Base-by-base conservation (phyloP, 1,140 invertebrate species). In the Meloidogyne chitwoodi region DNA sequence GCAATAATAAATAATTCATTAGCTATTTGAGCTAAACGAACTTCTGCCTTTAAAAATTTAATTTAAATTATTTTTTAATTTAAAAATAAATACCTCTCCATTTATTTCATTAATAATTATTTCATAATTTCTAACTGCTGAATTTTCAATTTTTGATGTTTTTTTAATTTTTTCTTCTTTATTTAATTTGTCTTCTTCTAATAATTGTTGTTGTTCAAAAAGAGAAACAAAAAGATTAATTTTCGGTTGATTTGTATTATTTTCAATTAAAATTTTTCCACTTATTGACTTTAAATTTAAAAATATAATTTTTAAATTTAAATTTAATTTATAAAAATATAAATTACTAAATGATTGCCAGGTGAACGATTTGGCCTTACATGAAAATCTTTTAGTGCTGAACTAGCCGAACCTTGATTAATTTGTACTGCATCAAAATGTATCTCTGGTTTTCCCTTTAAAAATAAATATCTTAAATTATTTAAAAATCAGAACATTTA, bases 1-100 rank as follows among this genome's bases (percentile, higher is more conserved):
- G 70, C 61, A n/a, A 73, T 73, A 34, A 73, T 64, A 31, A 73
- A 73, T 64, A 73, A 34, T 31, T 73, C 70, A 4, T 56, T 56
- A 12, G 70, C 70, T 63, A 73, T 73, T 22, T 41, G 56, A 24
- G 56, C 70, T 64, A 73, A 62, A 34, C 70, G 70, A 73, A 31
- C 64, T 31, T 73, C 70, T 34, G 38, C 56, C 70, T 73, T 11
- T 63, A 73, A 71, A 11, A 27, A 41, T 67, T 67, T 4, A 67
- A 67, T 14, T 67, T 67, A 48, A 71, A 71, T 16, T 14, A n/a
- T 24, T 26, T 10, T 29, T 22, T 11, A 56, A 24, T 44, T 44
- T 44, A 24, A 6, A 48, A 26, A 11, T 62, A 22, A 0, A 22
- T 56, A 73, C 70, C 22, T 73, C 70, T 14, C 70, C 70, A 62